These are phyloP conservation scores for Rhinophrynus dorsalis DNA, from an alignment of 2,797 vertebrate species.

Conservation along the genomic window DNA sequence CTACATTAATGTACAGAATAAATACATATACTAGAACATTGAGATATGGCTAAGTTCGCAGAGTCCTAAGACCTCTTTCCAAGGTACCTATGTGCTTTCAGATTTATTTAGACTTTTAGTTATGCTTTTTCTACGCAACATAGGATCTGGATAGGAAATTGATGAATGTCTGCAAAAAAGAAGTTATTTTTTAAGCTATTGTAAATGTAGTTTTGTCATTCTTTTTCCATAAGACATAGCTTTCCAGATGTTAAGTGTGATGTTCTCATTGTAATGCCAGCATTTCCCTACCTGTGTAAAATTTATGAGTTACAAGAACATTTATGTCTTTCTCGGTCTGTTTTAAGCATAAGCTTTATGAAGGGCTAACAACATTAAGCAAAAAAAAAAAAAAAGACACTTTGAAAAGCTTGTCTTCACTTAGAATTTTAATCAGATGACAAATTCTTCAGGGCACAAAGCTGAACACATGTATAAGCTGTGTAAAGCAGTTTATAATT, in stretches of 20 bases:
- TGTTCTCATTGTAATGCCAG: constrained; percentile 70
- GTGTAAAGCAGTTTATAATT: too few species aligned
- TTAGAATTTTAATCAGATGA: too few species aligned
- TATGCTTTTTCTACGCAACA: constrained; percentile 63
- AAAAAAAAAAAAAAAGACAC: too few species aligned
- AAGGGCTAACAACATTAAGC: constrained; percentile 50
- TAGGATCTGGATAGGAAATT: constrained; percentile 65
- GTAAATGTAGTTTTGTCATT: constrained; percentile 83
- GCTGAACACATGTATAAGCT: too few species aligned
- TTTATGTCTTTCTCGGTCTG: constrained; percentile 65
- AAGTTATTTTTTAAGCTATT: constrained; percentile 74
- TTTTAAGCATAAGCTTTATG: constrained; percentile 63
- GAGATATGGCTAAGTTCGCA: too few species aligned
- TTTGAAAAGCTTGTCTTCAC: too few species aligned
- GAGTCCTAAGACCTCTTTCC: too few species aligned
- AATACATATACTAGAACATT: too few species aligned
- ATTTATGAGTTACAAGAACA: constrained; percentile 76
- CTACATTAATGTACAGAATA: too few species aligned
- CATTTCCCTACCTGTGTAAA: constrained; percentile 79
- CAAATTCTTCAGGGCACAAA: too few species aligned
- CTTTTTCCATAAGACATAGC: constrained; percentile 79
- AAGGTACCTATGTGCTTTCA: too few species aligned
- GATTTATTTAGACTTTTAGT: too few species aligned
- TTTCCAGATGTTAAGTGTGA: constrained; percentile 78
- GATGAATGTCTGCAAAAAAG: constrained; percentile 75